Conservation (phyloP, 2,888 invertebrate species). For the Ormyrus rosae region DNA sequence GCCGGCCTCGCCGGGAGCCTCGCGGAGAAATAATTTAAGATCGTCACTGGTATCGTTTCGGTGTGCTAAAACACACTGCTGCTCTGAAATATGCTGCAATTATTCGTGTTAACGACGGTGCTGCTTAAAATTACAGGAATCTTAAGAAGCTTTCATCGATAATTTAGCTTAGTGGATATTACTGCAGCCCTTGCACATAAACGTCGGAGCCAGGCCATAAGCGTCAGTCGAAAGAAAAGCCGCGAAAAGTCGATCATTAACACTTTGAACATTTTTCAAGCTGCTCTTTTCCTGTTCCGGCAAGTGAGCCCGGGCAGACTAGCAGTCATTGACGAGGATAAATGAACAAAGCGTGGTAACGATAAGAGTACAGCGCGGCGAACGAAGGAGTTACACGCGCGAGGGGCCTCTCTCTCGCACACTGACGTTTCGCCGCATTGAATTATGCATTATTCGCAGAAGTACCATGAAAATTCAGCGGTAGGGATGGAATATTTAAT, state of each 20-base stretch:
- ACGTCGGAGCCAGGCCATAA: too few species aligned
- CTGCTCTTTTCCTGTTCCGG: slow-evolving; percentile 2
- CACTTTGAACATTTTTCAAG: slow-evolving; percentile 8
- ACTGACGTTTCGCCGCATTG: slow-evolving; percentile 53
- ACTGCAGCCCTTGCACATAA: too few species aligned
- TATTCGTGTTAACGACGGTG: too few species aligned
- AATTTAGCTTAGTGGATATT: too few species aligned
- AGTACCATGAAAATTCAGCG: slow-evolving; percentile 51
- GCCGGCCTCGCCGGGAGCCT: too few species aligned
- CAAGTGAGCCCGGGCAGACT: not conserved
- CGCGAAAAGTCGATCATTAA: slow-evolving; percentile 28
- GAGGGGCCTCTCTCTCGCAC: not conserved
- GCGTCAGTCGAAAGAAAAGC: not conserved
- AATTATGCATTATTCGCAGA: slow-evolving; percentile 56
- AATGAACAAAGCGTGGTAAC: slow-evolving; percentile 43
- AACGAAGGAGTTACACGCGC: slow-evolving; percentile 49
- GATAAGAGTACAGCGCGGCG: not conserved
- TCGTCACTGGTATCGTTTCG: too few species aligned
- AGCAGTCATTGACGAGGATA: slow-evolving; percentile 38
- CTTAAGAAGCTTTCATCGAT: too few species aligned
- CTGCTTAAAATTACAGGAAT: too few species aligned
- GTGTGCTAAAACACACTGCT: too few species aligned
- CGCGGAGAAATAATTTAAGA: too few species aligned
- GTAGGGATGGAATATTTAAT: slow-evolving; percentile 54
- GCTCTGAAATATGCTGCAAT: too few species aligned